These are phyloP conservation scores for Myotis lucifugus DNA, from an alignment of 2,113 vertebrate genomes.

Conservation along the genomic window DNA sequence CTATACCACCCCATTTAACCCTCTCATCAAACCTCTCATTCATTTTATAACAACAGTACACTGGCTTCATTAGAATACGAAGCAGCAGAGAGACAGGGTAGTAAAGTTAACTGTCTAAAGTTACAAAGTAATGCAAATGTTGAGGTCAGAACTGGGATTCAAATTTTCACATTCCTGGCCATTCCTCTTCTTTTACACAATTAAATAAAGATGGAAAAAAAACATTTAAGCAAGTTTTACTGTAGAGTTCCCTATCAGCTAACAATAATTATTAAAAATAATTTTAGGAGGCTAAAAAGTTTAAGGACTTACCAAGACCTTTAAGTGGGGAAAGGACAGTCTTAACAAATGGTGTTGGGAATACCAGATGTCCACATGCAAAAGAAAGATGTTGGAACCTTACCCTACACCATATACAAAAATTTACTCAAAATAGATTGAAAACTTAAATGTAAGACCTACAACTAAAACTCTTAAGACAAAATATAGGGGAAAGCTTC, in stretches of 20 bases:
- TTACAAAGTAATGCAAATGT: background rate
- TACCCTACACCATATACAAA: background rate
- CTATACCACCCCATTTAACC: background rate
- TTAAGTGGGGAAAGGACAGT: background rate
- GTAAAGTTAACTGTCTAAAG: background rate
- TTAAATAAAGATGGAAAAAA: background rate
- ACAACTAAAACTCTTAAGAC: slow-evolving; percentile 14
- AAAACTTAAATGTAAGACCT: background rate
- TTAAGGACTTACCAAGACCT: background rate
- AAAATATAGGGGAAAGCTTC: background rate
- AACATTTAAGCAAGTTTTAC: slow-evolving; percentile 15
- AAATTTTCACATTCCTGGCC: background rate
- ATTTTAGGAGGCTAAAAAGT: background rate
- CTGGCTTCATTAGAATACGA: background rate
- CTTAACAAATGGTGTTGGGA: background rate
- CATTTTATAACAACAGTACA: background rate
- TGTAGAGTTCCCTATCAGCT: background rate
- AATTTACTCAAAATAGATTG: slow-evolving; percentile 10
- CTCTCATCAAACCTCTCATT: background rate
- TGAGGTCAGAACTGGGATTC: background rate
- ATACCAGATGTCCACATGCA: background rate
- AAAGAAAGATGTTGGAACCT: background rate
- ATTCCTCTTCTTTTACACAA: background rate
- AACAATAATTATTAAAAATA: slow-evolving; percentile 11
- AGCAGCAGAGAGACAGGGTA: background rate